Evolutionary conservation across 2,113 vertebrate species (phyloP).

Genomic region (Propithecus coquereli): DNA sequence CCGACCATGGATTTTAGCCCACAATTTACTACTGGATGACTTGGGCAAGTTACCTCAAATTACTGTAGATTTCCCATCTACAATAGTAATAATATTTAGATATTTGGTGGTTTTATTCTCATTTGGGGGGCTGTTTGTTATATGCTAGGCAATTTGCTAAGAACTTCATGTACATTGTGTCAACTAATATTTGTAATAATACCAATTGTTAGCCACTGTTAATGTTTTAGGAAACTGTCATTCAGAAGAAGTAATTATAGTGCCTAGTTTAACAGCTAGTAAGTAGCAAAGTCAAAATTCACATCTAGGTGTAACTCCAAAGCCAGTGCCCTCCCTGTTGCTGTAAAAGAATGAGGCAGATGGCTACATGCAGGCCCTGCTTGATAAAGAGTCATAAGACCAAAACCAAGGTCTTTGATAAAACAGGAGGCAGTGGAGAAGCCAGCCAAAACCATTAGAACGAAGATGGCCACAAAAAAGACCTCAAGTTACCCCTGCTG

Average conservation of each 20-base stretch:
- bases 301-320: not conserved
- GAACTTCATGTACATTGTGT: not conserved
- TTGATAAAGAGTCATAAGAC: no score
- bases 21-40: not conserved
- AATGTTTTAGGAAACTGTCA: not conserved
- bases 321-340: not conserved
- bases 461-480: no score
- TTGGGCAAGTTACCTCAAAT: not conserved
- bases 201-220: not conserved
- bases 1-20: no score
- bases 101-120: not conserved
- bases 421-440: no score
- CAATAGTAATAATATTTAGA: not conserved
- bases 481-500: no score
- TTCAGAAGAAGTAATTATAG: not conserved
- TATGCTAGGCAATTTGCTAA: not conserved
- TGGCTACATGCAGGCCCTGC: fast-evolving
- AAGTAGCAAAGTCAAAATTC: not conserved
- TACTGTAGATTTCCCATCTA: not conserved
- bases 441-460: no score
- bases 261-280: not conserved
- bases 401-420: no score
- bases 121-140: not conserved
- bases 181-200: not conserved
- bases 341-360: not conserved